These are phyloP conservation scores for Novumbra hubbsi DNA, from an alignment of 2,797 vertebrate species.

Conservation along the genomic window DNA sequence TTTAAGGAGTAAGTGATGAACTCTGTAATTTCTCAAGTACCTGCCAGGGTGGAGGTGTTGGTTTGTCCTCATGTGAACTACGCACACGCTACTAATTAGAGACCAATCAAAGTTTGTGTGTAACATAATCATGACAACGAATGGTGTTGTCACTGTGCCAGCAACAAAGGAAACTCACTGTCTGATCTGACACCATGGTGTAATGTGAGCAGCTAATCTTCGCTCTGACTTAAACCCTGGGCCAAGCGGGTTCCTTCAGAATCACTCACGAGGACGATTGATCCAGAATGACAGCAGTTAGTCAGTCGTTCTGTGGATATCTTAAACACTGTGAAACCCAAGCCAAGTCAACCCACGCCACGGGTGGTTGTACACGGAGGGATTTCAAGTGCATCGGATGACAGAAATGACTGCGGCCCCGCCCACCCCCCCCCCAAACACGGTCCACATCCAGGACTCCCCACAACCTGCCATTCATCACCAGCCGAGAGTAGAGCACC, in stretches of 20 bases:
- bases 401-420: not conserved
- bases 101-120: not conserved
- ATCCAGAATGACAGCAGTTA: too few relatives aligned
- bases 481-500: not conserved
- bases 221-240: too few relatives aligned
- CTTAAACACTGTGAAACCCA: too few relatives aligned
- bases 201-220: too few relatives aligned
- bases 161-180: not conserved
- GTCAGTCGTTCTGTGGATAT: too few relatives aligned
- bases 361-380: too few relatives aligned
- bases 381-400: not conserved
- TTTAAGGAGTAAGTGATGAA: slow-evolving; percentile 1
- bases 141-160: not conserved
- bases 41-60: not conserved
- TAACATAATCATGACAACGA: not conserved
- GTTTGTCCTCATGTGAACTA: not conserved
- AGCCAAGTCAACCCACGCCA: too few relatives aligned
- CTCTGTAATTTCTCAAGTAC: not conserved
- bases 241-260: too few relatives aligned
- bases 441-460: too few relatives aligned
- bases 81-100: not conserved
- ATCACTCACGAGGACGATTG: too few relatives aligned
- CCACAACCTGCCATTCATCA: not conserved
- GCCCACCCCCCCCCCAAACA: not conserved
- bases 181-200: too few relatives aligned